Percentiles rank a stretch among this genome's conserved stretches.
phyloP scores from a whole-genome alignment of 2,113 vertebrate species.

The Plecturocebus donacophilus region DNA sequence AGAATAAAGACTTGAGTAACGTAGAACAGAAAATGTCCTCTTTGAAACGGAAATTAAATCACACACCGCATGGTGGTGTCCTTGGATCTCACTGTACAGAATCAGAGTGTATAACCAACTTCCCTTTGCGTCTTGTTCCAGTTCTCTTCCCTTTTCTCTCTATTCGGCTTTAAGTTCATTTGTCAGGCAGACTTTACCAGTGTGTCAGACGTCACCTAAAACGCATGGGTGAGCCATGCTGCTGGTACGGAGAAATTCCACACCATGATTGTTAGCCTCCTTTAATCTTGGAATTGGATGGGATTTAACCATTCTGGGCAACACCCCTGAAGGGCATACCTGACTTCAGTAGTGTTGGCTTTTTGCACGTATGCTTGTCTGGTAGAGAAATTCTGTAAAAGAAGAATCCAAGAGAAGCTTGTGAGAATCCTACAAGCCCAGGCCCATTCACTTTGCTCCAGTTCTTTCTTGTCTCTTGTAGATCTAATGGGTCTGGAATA shows the following conservation, averaged over 20 bases:
- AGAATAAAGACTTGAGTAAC: neutral
- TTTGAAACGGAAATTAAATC: neutral
- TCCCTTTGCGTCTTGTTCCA: neutral
- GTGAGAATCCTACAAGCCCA: neutral
- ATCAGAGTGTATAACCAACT: neutral
- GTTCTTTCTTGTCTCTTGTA: neutral
- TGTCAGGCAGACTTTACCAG: neutral
- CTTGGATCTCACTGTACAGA: neutral
- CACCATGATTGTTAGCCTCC: neutral
- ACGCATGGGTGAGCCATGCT: neutral
- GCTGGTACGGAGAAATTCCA: neutral
- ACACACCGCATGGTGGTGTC: neutral
- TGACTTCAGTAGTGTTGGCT: neutral
- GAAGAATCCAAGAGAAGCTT: neutral
- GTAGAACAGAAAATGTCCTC: neutral
- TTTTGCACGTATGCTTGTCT: neutral
- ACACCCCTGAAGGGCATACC: neutral
- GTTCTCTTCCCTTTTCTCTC: neutral
- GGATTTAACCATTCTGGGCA: neutral
- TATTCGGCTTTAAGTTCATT: neutral
- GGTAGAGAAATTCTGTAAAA: neutral
- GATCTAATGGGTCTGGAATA: conserved; percentile 20
- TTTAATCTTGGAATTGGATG: neutral
- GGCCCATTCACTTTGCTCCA: neutral
- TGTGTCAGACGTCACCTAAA: neutral